Evolutionary conservation across 2,113 vertebrate genomes (phyloP).

Genomic region (Gallinago jamesoni): DNA sequence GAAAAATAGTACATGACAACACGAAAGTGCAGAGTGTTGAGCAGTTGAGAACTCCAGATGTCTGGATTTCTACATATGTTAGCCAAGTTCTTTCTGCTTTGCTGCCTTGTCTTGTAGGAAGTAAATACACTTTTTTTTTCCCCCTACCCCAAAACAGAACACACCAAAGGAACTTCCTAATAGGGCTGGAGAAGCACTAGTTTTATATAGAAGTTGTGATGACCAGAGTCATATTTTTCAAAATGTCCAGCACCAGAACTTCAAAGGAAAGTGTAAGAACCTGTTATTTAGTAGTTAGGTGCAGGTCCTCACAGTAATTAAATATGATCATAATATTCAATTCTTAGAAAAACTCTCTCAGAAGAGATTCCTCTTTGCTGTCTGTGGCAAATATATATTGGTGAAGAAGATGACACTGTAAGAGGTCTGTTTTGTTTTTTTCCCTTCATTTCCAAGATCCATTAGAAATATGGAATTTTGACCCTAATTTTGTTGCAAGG

Average conservation of each 20-base stretch:
- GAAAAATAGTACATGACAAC: not conserved
- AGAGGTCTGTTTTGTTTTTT: not conserved
- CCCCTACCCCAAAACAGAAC: no score
- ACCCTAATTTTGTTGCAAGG: not conserved
- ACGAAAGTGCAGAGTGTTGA: not conserved
- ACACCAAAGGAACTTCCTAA: not conserved
- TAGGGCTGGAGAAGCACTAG: not conserved
- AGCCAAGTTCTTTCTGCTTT: not conserved
- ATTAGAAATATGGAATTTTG: not conserved
- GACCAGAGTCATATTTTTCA: not conserved
- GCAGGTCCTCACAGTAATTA: not conserved
- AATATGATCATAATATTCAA: not conserved
- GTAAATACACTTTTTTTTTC: not conserved
- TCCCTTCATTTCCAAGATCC: not conserved
- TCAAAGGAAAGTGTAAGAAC: not conserved
- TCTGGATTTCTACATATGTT: not conserved
- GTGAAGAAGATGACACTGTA: not conserved
- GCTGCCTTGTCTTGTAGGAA: not conserved
- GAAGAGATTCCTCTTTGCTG: not conserved
- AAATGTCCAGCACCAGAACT: not conserved
- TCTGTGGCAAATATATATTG: not conserved
- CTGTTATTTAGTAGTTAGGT: not conserved
- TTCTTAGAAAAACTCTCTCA: not conserved
- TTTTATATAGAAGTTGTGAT: not conserved
- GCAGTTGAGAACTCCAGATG: not conserved